Percentiles rank a stretch among this genome's conserved stretches.
Conservation (phyloP, 1,140 invertebrate species). For the Sminthurides bifidus region DNA sequence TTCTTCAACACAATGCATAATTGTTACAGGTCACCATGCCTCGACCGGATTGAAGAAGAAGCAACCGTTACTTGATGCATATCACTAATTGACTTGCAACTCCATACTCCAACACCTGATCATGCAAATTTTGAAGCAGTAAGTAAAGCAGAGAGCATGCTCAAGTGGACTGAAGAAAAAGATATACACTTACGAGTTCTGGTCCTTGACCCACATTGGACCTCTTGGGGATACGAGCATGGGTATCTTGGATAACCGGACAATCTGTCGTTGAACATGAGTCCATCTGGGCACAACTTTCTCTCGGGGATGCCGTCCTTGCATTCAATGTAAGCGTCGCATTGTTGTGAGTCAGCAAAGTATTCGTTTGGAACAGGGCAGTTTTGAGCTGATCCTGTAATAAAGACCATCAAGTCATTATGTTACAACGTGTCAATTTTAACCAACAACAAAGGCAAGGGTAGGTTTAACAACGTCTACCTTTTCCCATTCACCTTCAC, state of each 20-base stretch:
- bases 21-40: too few relatives aligned
- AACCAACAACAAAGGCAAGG: too few relatives aligned
- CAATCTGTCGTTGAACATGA: conserved; percentile 63
- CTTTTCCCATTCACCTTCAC: too few relatives aligned
- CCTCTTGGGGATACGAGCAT: conserved; percentile 66
- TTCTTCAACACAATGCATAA: too few relatives aligned
- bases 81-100: too few relatives aligned
- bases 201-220: conserved; percentile 57
- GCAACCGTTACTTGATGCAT: too few relatives aligned
- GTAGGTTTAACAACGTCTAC: too few relatives aligned
- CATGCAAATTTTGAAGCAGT: too few relatives aligned
- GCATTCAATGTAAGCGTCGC: conserved; percentile 59
- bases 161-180: not conserved
- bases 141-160: not conserved
- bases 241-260: conserved; percentile 54
- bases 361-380: conserved; percentile 33
- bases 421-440: too few relatives aligned
- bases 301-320: conserved; percentile 49
- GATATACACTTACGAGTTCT: conserved; percentile 56
- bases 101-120: too few relatives aligned
- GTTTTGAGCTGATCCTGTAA: not conserved
- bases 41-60: too few relatives aligned
- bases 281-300: conserved; percentile 69
- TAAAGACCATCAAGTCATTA: too few relatives aligned
- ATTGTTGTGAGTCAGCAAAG: conserved; percentile 54